Evolutionary conservation across 2,888 invertebrate species (phyloP).

Genomic region (Standfussiana lucernea): DNA sequence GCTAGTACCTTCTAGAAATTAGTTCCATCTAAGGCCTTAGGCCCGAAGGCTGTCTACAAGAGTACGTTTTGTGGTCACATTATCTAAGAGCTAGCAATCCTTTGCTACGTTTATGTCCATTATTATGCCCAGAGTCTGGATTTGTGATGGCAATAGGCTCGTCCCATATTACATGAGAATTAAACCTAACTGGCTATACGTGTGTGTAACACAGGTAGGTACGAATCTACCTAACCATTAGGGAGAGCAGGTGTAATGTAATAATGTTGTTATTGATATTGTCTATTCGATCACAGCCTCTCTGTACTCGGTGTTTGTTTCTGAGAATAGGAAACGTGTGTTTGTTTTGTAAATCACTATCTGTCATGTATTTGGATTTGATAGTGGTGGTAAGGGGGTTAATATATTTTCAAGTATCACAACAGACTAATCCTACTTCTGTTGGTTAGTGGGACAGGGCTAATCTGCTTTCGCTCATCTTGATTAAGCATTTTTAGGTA

Average conservation of each 20-base stretch:
- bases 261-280: neutral
- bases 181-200: neutral
- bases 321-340: neutral
- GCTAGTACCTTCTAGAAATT: neutral
- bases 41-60: slow-evolving; percentile 10
- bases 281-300: neutral
- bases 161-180: neutral
- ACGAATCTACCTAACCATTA: neutral
- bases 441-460: neutral
- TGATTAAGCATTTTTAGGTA: neutral
- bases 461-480: neutral
- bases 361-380: neutral
- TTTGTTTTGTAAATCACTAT: neutral
- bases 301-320: neutral
- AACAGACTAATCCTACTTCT: neutral
- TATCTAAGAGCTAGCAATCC: slow-evolving; percentile 31
- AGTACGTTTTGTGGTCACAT: slow-evolving; percentile 46
- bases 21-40: neutral
- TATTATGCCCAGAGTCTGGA: neutral
- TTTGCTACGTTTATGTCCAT: slow-evolving; percentile 12
- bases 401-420: slow-evolving; percentile 8
- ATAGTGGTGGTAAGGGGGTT: neutral
- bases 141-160: neutral
- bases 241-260: neutral
- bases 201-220: neutral